Conservation (phyloP, 2,113 vertebrate genomes). For the Gasterosteus nipponicus region DNA sequence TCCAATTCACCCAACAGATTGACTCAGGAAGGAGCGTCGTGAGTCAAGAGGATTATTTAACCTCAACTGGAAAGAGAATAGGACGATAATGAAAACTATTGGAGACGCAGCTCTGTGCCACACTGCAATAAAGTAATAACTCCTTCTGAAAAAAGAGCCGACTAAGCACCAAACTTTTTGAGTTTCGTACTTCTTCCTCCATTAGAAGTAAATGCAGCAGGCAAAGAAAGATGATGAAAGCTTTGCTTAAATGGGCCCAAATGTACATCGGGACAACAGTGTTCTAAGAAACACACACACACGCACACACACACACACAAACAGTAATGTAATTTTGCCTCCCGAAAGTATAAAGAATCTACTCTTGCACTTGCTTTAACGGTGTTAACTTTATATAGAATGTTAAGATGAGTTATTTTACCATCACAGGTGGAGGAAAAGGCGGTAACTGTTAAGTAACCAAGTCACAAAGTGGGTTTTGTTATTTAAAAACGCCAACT, state of each 20-base stretch:
- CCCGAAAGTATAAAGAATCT: conserved; percentile 7
- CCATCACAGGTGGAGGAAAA: neutral
- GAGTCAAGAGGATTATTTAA: neutral
- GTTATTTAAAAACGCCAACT: neutral
- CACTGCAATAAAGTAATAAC: conserved; percentile 49
- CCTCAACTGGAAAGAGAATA: neutral
- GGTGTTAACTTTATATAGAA: neutral
- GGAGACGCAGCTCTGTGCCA: conserved; percentile 21
- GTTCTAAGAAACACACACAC: conserved; percentile 38
- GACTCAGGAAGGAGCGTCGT: conserved; percentile 1
- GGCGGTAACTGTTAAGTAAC: neutral
- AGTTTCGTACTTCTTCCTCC: conserved; percentile 13
- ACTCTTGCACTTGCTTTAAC: conserved; percentile 5
- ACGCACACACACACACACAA: neutral
- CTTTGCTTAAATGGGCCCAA: conserved; percentile 24
- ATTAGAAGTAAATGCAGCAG: conserved; percentile 24
- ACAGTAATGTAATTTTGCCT: neutral
- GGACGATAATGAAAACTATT: conserved; percentile 32
- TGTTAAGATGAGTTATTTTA: conserved; percentile 3
- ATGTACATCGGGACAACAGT: conserved; percentile 27
- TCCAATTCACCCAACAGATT: neutral
- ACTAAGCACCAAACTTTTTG: conserved; percentile 38
- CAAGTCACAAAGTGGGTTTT: neutral
- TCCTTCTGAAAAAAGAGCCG: conserved; percentile 43
- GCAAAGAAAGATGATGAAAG: conserved; percentile 31